Evolutionary conservation across 2,888 invertebrate genomes (phyloP).

Genomic region (Polydrusus pterygomalis): DNA sequence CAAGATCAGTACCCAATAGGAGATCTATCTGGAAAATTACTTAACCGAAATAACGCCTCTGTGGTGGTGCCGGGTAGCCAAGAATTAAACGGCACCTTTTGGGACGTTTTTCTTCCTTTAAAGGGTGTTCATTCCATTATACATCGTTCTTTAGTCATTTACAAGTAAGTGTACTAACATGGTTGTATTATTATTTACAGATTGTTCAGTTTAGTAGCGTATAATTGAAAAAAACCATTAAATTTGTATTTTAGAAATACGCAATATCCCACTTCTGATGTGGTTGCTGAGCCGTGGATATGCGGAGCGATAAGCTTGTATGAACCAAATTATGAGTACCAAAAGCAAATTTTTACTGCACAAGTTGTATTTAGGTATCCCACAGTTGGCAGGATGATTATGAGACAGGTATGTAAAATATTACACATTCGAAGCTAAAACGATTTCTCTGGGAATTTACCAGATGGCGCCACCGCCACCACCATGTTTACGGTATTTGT

Average conservation of each 20-base stretch:
- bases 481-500: too few species aligned
- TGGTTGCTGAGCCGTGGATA: constrained; percentile 74
- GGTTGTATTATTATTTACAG: too few species aligned
- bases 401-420: constrained; percentile 77
- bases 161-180: constrained; percentile 74
- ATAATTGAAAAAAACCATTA: background rate
- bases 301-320: constrained; percentile 81
- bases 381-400: constrained; percentile 87
- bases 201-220: too few species aligned
- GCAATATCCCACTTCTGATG: constrained; percentile 70
- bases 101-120: constrained; percentile 90
- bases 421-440: too few species aligned
- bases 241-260: constrained; percentile 69
- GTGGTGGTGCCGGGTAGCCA: constrained; percentile 82
- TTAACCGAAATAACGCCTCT: constrained; percentile 82
- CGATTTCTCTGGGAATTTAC: too few species aligned
- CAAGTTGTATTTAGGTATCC: constrained; percentile 85
- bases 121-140: constrained; percentile 86
- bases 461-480: too few species aligned
- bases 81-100: constrained; percentile 84
- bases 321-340: constrained; percentile 79
- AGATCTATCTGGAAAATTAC: constrained; percentile 90
- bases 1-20: constrained; percentile 94
- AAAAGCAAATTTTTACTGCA: constrained; percentile 84
- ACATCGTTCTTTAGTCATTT: constrained; percentile 86